A percentile compares a stretch with the other conserved stretches of the same genome.
phyloP scores from a whole-genome alignment of 2,888 invertebrate species.

The Apamea epomidion region DNA sequence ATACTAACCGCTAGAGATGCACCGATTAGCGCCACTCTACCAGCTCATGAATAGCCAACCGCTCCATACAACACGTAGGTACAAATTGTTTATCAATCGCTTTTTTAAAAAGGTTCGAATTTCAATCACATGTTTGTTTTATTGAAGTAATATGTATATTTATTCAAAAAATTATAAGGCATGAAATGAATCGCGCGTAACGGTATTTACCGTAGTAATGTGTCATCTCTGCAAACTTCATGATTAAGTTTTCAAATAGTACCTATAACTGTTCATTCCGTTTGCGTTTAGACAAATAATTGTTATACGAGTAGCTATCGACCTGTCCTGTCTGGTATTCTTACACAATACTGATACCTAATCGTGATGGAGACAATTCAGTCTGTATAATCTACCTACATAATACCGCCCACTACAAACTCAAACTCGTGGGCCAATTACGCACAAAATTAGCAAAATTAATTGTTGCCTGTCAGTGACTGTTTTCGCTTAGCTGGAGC shows the following conservation, averaged over 20 bases:
- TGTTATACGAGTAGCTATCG: neutral
- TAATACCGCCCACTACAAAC: neutral
- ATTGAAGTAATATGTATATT: neutral
- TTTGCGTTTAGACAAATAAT: neutral
- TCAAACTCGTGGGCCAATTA: constrained; percentile 1
- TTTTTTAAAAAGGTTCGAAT: constrained; percentile 26
- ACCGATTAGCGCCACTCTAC: constrained; percentile 33
- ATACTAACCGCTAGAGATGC: constrained; percentile 36
- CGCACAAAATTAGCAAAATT: constrained; percentile 3
- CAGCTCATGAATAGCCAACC: constrained; percentile 40
- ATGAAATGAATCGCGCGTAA: neutral
- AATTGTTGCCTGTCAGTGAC: neutral
- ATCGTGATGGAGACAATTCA: constrained; percentile 21
- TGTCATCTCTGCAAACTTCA: neutral
- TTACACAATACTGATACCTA: constrained; percentile 17
- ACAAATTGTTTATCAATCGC: constrained; percentile 31
- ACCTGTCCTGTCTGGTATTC: neutral
- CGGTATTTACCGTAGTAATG: neutral
- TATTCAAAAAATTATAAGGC: too few relatives aligned
- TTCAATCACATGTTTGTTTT: constrained; percentile 3
- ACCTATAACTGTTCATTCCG: neutral
- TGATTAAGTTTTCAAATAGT: neutral
- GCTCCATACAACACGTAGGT: constrained; percentile 8
- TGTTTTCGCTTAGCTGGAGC: neutral
- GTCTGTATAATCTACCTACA: neutral